A percentile compares a stretch with the other conserved stretches of the same genome.
Evolutionary conservation across 1,140 invertebrate genomes (phyloP).

Genomic region (Pseudomyrmex flavicornis): DNA sequence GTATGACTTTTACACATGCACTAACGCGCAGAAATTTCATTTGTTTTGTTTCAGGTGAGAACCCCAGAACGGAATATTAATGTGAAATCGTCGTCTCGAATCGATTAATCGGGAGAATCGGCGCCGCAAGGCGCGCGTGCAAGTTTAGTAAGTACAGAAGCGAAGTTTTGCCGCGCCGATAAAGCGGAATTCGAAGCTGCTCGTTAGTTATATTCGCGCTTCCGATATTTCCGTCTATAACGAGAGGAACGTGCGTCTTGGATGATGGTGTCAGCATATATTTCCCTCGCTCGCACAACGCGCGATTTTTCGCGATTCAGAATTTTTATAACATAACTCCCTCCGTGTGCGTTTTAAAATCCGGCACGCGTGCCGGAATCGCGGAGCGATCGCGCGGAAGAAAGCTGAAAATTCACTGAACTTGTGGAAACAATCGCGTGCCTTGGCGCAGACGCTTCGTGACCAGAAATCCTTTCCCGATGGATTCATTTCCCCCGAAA

Average conservation of each 20-base stretch:
- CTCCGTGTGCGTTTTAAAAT: constrained; percentile 37
- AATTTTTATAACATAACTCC: constrained; percentile 37
- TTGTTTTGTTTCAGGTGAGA: constrained; percentile 47
- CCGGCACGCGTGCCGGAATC: background rate
- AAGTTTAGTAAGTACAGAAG: constrained; percentile 10
- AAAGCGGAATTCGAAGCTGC: constrained; percentile 40
- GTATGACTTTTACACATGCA: too few relatives aligned
- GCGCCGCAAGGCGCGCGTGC: background rate
- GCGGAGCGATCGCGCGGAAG: constrained; percentile 11
- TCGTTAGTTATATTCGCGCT: constrained; percentile 62
- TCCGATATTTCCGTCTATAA: constrained; percentile 55
- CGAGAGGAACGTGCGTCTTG: constrained; percentile 57
- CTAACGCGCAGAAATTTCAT: background rate
- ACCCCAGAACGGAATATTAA: background rate
- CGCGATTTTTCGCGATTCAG: constrained; percentile 25
- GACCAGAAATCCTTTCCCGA: constrained; percentile 33
- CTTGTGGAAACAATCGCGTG: constrained; percentile 37
- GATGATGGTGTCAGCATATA: constrained; percentile 48
- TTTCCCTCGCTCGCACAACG: constrained; percentile 24
- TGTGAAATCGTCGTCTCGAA: background rate
- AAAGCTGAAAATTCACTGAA: constrained; percentile 37
- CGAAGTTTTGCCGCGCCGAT: constrained; percentile 6
- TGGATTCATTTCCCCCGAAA: constrained; percentile 10
- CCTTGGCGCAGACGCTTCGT: background rate
- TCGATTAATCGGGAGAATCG: background rate